These are phyloP conservation scores for Platorchestia sp. DNA, from an alignment of 1,140 invertebrate genomes.

Conservation along the genomic window DNA sequence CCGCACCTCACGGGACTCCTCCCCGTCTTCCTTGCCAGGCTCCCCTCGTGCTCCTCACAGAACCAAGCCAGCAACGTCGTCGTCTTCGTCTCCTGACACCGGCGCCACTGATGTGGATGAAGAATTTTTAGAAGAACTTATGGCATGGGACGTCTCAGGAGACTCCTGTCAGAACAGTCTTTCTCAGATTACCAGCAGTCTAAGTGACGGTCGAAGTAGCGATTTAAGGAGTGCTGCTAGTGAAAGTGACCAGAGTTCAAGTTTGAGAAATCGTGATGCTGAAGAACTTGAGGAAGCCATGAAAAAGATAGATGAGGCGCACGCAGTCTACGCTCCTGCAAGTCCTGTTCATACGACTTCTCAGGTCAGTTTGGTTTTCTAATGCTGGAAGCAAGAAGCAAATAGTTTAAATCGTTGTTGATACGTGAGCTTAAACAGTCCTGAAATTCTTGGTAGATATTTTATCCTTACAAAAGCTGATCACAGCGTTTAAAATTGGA, in stretches of 20 bases:
- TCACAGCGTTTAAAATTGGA: neutral
- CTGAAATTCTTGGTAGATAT: neutral
- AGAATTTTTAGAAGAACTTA: constrained; percentile 8
- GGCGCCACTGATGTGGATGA: constrained; percentile 23
- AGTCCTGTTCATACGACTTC: constrained; percentile 8
- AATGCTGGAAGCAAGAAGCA: neutral
- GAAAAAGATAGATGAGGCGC: neutral
- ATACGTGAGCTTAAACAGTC: neutral
- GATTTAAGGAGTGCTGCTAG: neutral
- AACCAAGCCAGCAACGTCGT: neutral
- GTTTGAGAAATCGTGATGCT: neutral
- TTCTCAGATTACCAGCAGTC: neutral
- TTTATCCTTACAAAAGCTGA: neutral
- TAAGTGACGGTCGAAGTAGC: neutral
- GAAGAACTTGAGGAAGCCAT: neutral
- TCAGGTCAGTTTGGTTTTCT: neutral
- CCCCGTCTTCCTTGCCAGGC: constrained; percentile 65
- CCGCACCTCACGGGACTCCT: constrained; percentile 73
- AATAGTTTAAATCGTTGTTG: neutral
- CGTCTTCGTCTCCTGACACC: neutral
- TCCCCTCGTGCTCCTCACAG: neutral
- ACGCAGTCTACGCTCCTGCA: neutral
- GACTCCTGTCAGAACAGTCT: neutral
- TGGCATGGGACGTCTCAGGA: neutral
- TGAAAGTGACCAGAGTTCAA: neutral